These are phyloP conservation scores for Melanotaenia pygmaea DNA, from an alignment of 2,797 vertebrate genomes.

Conservation along the genomic window DNA sequence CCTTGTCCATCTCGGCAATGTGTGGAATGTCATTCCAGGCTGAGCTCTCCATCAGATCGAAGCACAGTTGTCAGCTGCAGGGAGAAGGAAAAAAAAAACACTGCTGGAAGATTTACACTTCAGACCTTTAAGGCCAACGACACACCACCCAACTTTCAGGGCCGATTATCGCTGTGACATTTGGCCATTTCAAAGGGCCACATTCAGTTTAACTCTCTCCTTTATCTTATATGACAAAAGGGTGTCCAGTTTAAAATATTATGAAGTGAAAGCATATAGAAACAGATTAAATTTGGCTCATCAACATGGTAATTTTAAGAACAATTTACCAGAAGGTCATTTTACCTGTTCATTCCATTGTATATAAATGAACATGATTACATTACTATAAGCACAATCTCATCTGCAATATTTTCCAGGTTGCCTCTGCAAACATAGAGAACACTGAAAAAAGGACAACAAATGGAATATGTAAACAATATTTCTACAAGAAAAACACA, in stretches of 20 bases:
- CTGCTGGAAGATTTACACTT: conserved; percentile 54
- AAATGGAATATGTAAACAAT: background rate
- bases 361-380: background rate
- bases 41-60: conserved; percentile 46
- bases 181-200: background rate
- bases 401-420: background rate
- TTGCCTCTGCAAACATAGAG: background rate
- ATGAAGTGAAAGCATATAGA: background rate
- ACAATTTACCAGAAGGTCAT: background rate
- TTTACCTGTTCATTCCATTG: background rate
- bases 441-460: background rate
- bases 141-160: conserved; percentile 11
- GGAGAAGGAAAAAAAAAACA: conserved; percentile 19
- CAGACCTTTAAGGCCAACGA: conserved; percentile 24
- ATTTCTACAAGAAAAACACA: background rate
- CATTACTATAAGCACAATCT: background rate
- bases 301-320: background rate
- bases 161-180: conserved; percentile 35
- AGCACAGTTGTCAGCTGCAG: conserved; percentile 72
- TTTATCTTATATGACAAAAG: background rate
- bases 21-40: conserved; percentile 76
- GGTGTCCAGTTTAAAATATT: background rate
- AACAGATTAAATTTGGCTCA: background rate
- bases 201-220: background rate
- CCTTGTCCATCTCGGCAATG: conserved; percentile 72